A percentile compares a stretch with the other conserved stretches of the same genome.
Evolutionary conservation across 2,888 invertebrate genomes (phyloP).

Genomic region (Cephus spinipes): DNA sequence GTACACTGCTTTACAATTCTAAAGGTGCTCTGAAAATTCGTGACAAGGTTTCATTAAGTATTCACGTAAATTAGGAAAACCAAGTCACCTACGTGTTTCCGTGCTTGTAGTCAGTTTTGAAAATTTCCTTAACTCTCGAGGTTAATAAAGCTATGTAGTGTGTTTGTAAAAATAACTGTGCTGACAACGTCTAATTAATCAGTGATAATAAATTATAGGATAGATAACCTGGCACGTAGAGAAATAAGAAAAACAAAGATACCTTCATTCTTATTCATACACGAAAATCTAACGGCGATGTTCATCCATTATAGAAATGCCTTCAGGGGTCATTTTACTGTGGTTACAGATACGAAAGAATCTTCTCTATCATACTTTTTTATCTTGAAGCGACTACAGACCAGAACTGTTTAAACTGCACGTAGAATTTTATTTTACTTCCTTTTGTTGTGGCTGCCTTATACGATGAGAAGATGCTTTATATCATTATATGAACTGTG

Average conservation of each 20-base stretch:
- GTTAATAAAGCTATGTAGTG: not conserved
- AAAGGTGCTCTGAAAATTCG: not conserved
- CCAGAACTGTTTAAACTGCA: no score
- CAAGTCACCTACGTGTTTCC: not conserved
- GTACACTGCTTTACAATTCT: not conserved
- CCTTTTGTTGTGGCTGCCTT: no score
- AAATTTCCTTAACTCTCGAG: not conserved
- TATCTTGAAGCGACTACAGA: not conserved
- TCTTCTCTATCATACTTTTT: not conserved
- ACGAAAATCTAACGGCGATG: not conserved
- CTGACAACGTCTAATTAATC: not conserved
- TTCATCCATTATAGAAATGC: not conserved
- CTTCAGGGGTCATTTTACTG: not conserved
- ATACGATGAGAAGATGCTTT: not conserved
- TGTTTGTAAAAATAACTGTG: not conserved
- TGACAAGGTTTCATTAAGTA: not conserved
- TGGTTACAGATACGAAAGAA: not conserved
- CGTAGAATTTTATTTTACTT: no score
- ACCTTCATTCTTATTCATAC: not conserved
- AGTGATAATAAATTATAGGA: not conserved
- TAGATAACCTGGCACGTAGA: not conserved
- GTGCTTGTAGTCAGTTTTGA: not conserved
- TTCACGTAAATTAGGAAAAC: not conserved
- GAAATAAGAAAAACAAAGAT: not conserved
- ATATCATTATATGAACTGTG: not conserved